Conservation (phyloP, 2,113 vertebrate genomes). For the Ptilonorhynchus violaceus region DNA sequence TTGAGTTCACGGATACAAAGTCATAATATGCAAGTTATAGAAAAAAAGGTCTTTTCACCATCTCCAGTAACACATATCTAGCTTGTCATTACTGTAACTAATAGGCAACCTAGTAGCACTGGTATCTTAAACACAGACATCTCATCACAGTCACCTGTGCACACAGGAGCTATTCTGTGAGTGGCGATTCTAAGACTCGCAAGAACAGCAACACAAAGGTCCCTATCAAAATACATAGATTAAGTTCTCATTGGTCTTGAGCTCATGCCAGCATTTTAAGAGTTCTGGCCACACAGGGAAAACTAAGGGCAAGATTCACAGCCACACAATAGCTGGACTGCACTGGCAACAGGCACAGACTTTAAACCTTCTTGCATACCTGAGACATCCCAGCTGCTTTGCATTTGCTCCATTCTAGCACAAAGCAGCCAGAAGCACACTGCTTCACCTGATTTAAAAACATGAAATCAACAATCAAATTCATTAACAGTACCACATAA, state of each 20-base stretch:
- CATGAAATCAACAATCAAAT: neutral
- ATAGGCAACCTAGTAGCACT: neutral
- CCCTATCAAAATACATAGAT: neutral
- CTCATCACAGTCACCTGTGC: neutral
- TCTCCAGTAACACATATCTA: neutral
- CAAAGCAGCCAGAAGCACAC: neutral
- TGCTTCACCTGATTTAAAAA: neutral
- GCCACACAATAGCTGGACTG: neutral
- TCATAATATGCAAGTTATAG: neutral
- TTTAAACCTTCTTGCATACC: neutral
- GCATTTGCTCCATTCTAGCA: neutral
- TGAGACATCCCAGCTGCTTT: neutral
- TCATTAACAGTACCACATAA: neutral
- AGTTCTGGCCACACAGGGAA: neutral
- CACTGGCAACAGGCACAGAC: neutral
- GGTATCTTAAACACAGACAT: neutral
- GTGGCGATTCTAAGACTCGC: neutral
- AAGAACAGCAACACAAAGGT: neutral
- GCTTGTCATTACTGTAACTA: neutral
- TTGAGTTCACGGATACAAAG: neutral
- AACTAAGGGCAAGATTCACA: neutral
- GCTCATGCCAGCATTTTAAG: neutral
- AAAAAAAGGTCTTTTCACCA: neutral
- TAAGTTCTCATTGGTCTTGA: neutral
- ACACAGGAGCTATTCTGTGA: neutral